phyloP scores from a whole-genome alignment of 2,797 vertebrate species.

The Xerus rutilus region DNA sequence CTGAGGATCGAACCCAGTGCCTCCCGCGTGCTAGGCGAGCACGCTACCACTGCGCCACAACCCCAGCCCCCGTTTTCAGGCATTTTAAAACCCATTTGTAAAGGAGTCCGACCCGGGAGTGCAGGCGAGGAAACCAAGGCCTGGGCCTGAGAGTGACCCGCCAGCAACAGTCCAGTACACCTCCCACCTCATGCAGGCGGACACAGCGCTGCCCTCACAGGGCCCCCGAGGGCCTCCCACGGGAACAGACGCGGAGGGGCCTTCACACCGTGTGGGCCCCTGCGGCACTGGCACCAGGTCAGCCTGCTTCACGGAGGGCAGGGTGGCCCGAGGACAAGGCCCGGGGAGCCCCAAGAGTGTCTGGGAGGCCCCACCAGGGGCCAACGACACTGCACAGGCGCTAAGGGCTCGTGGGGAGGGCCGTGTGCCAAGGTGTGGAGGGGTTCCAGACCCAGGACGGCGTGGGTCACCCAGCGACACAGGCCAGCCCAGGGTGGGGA shows the following conservation, averaged over 20 bases:
- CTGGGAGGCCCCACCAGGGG: not conserved
- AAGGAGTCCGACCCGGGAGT: not conserved
- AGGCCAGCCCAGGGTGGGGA: too few relatives aligned
- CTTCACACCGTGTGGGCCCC: too few relatives aligned
- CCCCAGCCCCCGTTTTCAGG: not conserved
- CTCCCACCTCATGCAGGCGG: not conserved
- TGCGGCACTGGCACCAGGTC: fast-evolving
- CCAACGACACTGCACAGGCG: not conserved
- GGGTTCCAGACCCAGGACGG: not conserved
- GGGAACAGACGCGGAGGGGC: not conserved
- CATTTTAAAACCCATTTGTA: not conserved
- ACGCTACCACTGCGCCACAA: too few relatives aligned
- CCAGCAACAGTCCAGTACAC: too few relatives aligned
- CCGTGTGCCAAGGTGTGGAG: not conserved
- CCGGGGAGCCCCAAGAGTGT: not conserved
- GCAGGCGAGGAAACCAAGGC: not conserved
- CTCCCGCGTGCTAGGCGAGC: too few relatives aligned
- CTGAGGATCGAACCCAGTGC: too few relatives aligned
- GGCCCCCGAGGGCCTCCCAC: too few relatives aligned
- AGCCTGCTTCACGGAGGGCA: too few relatives aligned
- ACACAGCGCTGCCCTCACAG: too few relatives aligned
- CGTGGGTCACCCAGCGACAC: not conserved
- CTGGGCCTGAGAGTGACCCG: not conserved
- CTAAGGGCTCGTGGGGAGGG: not conserved
- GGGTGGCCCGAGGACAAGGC: not conserved